Percentiles rank a stretch among this genome's conserved stretches.
Conservation (phyloP, 2,113 vertebrate species). For the Amblyopsis rosae region DNA sequence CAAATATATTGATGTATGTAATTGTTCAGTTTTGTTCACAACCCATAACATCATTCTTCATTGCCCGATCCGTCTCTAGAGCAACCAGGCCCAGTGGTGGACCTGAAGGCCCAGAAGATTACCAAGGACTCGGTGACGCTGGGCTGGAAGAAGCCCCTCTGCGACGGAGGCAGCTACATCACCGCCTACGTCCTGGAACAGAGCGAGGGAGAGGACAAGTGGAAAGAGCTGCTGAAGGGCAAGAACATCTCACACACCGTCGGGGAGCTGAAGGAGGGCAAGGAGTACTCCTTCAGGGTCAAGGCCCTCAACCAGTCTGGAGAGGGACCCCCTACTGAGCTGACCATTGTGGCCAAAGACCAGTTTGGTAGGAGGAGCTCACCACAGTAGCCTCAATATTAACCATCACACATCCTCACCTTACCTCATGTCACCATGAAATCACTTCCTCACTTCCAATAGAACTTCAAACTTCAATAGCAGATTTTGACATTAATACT, state of each 20-base stretch:
- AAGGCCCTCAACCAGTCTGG: conserved; percentile 92
- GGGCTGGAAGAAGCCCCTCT: conserved; percentile 93
- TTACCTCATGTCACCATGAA: too few species aligned
- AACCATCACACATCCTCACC: too few species aligned
- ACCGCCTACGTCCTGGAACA: conserved; percentile 88
- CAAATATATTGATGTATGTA: background rate
- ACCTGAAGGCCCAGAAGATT: conserved; percentile 84
- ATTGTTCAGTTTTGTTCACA: background rate
- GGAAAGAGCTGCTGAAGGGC: conserved; percentile 87
- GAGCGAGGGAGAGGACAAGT: conserved; percentile 84
- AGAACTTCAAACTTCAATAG: too few species aligned
- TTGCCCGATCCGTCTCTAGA: conserved; percentile 71
- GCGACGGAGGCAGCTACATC: conserved; percentile 90
- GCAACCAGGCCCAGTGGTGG: conserved; percentile 92
- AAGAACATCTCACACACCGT: conserved; percentile 82
- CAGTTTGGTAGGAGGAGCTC: conserved; percentile 84
- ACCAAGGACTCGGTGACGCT: conserved; percentile 88
- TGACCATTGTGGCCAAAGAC: conserved; percentile 86
- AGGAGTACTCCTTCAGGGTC: conserved; percentile 91
- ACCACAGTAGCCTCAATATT: background rate
- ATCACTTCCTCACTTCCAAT: too few species aligned
- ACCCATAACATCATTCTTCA: background rate
- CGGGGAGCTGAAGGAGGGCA: conserved; percentile 86
- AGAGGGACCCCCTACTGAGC: conserved; percentile 88
- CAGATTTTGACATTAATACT: too few species aligned